Conservation (phyloP, 1,140 invertebrate species). For the Psix sp. region DNA sequence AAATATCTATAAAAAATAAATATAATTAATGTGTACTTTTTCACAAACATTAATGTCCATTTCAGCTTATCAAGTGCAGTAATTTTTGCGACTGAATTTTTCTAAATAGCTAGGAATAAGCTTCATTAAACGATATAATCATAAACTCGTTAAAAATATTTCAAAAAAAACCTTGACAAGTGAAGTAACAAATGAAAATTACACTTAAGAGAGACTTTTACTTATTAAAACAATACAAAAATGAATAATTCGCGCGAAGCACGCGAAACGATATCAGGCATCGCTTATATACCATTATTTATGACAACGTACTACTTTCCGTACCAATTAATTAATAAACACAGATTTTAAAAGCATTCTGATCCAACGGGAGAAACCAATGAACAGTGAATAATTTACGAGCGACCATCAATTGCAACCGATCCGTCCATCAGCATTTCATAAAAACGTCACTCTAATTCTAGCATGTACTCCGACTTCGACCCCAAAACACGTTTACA, state of each 20-base stretch:
- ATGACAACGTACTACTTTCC: conserved; percentile 12
- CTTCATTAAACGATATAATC: too few species aligned
- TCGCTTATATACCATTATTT: conserved; percentile 8
- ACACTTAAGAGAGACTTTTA: conserved; percentile 3
- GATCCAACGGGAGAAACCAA: neutral
- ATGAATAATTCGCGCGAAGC: neutral
- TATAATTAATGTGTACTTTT: too few species aligned
- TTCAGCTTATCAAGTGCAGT: too few species aligned
- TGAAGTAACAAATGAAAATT: neutral
- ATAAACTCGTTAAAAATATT: too few species aligned
- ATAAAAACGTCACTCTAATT: neutral
- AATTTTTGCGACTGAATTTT: too few species aligned
- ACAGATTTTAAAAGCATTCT: conserved; percentile 1
- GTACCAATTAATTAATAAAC: conserved; percentile 16
- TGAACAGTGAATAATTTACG: neutral
- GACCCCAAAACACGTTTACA: conserved; percentile 6
- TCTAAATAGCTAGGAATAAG: too few species aligned
- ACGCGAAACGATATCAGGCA: conserved; percentile 10
- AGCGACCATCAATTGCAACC: neutral
- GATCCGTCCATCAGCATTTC: too few species aligned
- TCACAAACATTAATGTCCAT: too few species aligned
- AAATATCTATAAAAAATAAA: too few species aligned
- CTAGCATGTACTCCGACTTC: neutral
- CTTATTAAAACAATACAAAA: conserved; percentile 4
- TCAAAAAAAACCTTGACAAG: too few species aligned